Evolutionary conservation across 37 sponge, comb jelly and placozoan genomes (phyloP), one percentile per base, ranked within the genome.

Genomic region (Spongilla lacustris): DNA sequence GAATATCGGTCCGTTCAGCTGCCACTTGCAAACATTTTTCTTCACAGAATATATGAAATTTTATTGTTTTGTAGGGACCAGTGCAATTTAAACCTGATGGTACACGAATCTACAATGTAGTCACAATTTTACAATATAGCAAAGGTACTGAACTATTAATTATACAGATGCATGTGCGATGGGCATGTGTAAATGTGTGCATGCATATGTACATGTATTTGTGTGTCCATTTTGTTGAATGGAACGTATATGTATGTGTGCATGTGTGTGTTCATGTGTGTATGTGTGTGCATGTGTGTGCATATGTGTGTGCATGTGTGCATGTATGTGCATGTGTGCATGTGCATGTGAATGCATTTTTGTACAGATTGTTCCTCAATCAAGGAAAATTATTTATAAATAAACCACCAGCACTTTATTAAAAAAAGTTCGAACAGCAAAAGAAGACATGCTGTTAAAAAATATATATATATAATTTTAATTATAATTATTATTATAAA

Each of bases 1-100:
- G 89, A 41, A 69, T 88, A 32, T 70, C 78, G 26, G 89, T 88
- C 21, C 29, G 3, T 25, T 26, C 34, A 74, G 32, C 36, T 23
- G 8, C 23, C 23, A 30, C 8, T 41, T 41, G 6, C 41, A 3
- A 41, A 9, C 3, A 9, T 9, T 41, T 9, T 41, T 41, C 41
- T 41, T 6, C 41, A 75, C 30, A 41, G 3, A 6, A 6, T 3
- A 41, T 9, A 41, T 26, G 33, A 36, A n/a, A 14, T 30, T 11
- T 32, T 24, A 30, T n/a, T 33, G 29, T 72, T 13, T 49, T 79
- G 29, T 17, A 79, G 80, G 80, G 80, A 0, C 50, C 50, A 32
- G 80, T 79, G 80, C 12, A 66, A 30, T 79, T 79, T 79, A 49
- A 33, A 3, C 13, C 21, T 66, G 25, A 49, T 32, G 80, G 80